Base-by-base conservation (phyloP, 2,888 invertebrate genomes). In the Metellina segmentata region DNA sequence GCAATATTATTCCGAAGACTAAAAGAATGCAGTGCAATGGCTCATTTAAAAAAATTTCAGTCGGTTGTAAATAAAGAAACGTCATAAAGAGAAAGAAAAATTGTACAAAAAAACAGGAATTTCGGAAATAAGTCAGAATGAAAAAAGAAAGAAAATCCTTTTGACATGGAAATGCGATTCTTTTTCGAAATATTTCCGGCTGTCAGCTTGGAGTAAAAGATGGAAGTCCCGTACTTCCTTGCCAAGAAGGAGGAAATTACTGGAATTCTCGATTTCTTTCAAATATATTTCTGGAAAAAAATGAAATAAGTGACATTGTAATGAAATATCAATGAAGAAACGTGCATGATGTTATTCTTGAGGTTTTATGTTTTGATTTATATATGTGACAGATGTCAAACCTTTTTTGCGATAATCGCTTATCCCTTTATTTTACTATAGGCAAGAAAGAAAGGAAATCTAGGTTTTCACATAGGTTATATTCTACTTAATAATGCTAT, bases 111-210 rank as follows among this genome's bases (percentile, higher is more conserved):
- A 61, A 61, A 5, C 13, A 61, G 16, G 16, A 83, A 72, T 20
- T 83, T 72, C 48, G 51, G 51, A 52, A 11, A 19, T 19, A 20
- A 70, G 51, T 11, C 52, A 20, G 52, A 83, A 74, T 52, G 20
- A 19, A 72, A 83, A 61, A 82, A 19, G 71, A 82, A 52, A 49
- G 48, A n/a, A 52, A 34, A 83, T n/a, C 71, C 52, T 83, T 72
- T 52, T 83, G 49, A 72, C 20, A 72, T 20, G 72, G 72, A 83
- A 83, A 72, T 52, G 52, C 1, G 71, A 72, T 78, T 51, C 61
- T 61, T 61, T 61, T 61, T 61, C 61, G 11, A 9, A 61, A 61
- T 61, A 61, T 61, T 61, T 9, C 9, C 16, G 61, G 13, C 61
- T 61, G 61, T 61, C 61, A 61, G 9, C 16, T 16, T 34, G 34